Conservation (phyloP, 2,113 vertebrate species). For the Pseudorasbora parva region DNA sequence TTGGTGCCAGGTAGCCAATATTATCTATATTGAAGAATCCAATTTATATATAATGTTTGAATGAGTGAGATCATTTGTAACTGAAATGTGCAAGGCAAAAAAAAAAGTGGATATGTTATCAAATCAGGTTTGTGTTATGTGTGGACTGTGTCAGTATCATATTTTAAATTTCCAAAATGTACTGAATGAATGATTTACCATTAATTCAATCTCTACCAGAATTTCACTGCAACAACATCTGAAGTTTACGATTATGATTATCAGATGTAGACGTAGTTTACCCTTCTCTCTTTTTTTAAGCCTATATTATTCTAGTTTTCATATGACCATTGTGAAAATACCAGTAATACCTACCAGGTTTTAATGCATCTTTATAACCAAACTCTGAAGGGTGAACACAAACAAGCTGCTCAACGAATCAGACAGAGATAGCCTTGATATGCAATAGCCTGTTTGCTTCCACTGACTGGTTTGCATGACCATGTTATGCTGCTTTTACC, state of each 20-base stretch:
- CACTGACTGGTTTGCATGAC: constrained; percentile 55
- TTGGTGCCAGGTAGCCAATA: neutral
- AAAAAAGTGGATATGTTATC: no score
- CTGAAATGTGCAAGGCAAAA: no score
- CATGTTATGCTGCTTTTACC: constrained; percentile 46
- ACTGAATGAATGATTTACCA: neutral
- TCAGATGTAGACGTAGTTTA: neutral
- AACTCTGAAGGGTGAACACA: neutral
- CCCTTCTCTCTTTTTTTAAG: no score
- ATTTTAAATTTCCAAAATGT: neutral
- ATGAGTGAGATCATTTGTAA: neutral
- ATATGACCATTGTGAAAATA: neutral
- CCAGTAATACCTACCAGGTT: neutral
- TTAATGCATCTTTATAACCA: neutral
- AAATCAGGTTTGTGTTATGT: neutral
- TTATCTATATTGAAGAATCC: neutral
- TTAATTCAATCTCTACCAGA: neutral
- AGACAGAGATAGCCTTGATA: neutral
- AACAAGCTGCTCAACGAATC: constrained; percentile 4
- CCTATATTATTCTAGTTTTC: neutral
- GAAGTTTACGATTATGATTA: neutral
- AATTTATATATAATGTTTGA: neutral
- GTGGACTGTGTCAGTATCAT: neutral
- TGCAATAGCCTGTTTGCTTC: constrained; percentile 24
- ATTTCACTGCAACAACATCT: neutral